Evolutionary conservation across 2,113 vertebrate genomes (phyloP), one percentile per base, ranked within the genome.

Genomic region (Limanda limanda): DNA sequence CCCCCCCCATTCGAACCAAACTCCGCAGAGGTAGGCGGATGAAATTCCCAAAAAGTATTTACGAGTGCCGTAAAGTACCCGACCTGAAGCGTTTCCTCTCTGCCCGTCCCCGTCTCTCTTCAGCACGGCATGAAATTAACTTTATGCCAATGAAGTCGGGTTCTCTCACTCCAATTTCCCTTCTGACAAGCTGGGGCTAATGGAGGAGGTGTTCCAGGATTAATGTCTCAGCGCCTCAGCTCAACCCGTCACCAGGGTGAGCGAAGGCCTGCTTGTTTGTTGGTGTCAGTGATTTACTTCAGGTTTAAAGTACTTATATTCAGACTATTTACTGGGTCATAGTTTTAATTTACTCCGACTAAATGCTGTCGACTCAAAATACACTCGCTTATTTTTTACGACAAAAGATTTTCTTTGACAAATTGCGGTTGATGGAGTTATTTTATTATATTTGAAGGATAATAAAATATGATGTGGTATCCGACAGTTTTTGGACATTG

Each of bases 71-170:
- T 72, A 78, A 88, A 86, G 73, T 63, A 69, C 68, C 66, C 71
- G 14, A 82, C 80, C 84, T 79, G 24, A 81, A 86, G 79, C 79
- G 27, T 75, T 88, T 73, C 66, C 73, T 71, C 79, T 47, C 74
- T 31, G 62, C 68, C 65, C 77, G 37, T 56, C 79, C 74, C 66
- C 37, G 65, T 80, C 67, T 55, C 78, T 86, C 87, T 55, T 76
- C 81, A 80, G 76, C 55, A 40, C 68, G 86, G 48, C 83, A 86
- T 85, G 73, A 89, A 86, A 86, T 85, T 66, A 87, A 81, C 58
- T 78, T 25, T 40, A 56, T 68, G 45, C 74, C 67, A 3, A 12
- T 14, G 55, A 75, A 78, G 77, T 68, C 35, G 69, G 62, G 66
- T 81, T 85, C 67, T 66, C 71, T 79, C 12, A 23, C 78, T 74